These are phyloP conservation scores for Cephus runcator DNA, from an alignment of 2,888 invertebrate species.

Conservation along the genomic window DNA sequence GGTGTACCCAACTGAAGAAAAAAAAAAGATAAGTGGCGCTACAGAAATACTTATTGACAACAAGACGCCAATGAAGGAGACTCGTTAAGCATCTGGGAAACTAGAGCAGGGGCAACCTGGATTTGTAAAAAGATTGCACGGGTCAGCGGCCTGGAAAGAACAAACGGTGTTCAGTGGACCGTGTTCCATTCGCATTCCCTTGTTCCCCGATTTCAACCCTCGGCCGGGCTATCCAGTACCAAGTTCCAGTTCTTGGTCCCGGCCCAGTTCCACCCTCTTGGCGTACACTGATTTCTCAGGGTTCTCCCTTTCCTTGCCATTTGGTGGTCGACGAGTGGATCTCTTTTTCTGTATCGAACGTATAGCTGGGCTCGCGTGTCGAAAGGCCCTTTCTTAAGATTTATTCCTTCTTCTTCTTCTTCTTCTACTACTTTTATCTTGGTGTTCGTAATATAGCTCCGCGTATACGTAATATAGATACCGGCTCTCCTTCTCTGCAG, in stretches of 20 bases:
- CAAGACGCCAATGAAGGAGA: neutral
- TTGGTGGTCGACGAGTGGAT: neutral
- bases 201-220: slow-evolving; percentile 22
- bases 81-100: neutral
- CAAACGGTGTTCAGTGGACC: slow-evolving; percentile 63
- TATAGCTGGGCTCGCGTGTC: neutral
- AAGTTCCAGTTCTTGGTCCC: neutral
- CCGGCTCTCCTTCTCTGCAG: neutral
- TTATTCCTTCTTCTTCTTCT: neutral
- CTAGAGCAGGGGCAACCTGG: slow-evolving; percentile 52
- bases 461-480: neutral
- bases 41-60: neutral
- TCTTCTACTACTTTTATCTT: neutral
- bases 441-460: neutral
- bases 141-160: slow-evolving; percentile 62
- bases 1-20: neutral
- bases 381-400: neutral
- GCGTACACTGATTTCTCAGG: slow-evolving; percentile 1
- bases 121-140: slow-evolving; percentile 65
- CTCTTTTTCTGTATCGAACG: neutral
- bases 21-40: neutral
- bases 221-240: neutral
- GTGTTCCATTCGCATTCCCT: slow-evolving; percentile 52
- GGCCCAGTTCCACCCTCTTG: neutral
- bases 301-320: neutral